phyloP scores from a whole-genome alignment of 2,888 invertebrate genomes.

The Antheraea assamensis region DNA sequence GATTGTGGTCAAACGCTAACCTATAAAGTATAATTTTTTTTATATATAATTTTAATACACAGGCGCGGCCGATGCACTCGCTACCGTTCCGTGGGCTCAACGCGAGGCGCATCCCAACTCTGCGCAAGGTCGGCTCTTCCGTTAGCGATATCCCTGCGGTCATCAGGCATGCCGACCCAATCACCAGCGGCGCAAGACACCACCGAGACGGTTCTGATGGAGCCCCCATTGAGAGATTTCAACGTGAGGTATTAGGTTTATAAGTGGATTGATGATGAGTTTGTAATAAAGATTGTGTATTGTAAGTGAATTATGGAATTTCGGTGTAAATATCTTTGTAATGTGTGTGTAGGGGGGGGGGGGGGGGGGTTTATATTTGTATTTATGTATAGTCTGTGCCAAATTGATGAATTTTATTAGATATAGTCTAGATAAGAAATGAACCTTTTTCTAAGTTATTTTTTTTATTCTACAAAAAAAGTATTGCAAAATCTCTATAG shows the following conservation, averaged over 20 bases:
- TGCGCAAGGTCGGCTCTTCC: constrained; percentile 89
- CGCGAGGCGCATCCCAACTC: constrained; percentile 86
- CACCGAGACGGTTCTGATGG: constrained; percentile 65
- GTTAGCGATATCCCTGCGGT: constrained; percentile 88
- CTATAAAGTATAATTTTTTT: too few relatives aligned
- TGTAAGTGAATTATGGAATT: neutral
- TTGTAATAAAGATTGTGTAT: neutral
- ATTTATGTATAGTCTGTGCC: neutral
- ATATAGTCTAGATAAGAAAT: too few relatives aligned
- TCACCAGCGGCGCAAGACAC: constrained; percentile 57
- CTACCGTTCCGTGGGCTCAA: constrained; percentile 87
- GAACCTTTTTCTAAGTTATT: neutral
- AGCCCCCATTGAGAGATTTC: constrained; percentile 55
- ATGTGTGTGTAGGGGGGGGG: too few relatives aligned
- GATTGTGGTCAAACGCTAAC: too few relatives aligned
- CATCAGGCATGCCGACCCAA: constrained; percentile 71
- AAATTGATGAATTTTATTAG: neutral
- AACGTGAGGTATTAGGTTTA: constrained; percentile 41
- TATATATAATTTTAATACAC: constrained; percentile 37
- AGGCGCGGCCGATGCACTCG: constrained; percentile 88
- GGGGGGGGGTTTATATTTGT: too few relatives aligned
- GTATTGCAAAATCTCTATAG: neutral
- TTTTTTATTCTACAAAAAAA: neutral
- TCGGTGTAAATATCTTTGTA: neutral
- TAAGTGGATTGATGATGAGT: too few relatives aligned